Conservation (phyloP, 2,113 vertebrate species). For the Apeltes quadracus region DNA sequence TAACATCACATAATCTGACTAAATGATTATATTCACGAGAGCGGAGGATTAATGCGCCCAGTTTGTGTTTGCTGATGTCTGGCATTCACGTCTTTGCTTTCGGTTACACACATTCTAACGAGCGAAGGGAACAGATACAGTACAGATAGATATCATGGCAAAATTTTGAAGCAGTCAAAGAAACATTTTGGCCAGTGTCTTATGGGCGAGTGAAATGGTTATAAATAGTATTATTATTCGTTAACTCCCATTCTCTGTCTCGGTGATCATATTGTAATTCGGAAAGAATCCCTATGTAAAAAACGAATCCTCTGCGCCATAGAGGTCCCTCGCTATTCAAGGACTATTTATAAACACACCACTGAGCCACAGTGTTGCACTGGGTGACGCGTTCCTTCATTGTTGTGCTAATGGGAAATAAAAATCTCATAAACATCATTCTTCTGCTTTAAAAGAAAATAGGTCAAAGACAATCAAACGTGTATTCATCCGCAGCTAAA, state of each 20-base stretch:
- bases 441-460: neutral
- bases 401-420: neutral
- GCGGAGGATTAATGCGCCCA: conserved; percentile 1
- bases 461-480: neutral
- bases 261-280: neutral
- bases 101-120: neutral
- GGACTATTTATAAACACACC: neutral
- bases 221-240: no score
- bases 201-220: neutral
- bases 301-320: no score
- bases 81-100: neutral
- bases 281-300: neutral
- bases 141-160: neutral
- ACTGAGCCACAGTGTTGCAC: neutral
- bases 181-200: neutral
- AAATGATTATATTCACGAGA: neutral
- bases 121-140: neutral
- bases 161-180: neutral
- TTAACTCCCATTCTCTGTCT: neutral
- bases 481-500: neutral
- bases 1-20: conserved; percentile 4
- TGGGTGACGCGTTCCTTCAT: neutral
- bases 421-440: neutral
- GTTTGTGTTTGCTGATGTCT: neutral
- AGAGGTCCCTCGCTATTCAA: neutral